Evolutionary conservation across 2,888 invertebrate genomes (phyloP).

Genomic region (Eupithecia vulgata): DNA sequence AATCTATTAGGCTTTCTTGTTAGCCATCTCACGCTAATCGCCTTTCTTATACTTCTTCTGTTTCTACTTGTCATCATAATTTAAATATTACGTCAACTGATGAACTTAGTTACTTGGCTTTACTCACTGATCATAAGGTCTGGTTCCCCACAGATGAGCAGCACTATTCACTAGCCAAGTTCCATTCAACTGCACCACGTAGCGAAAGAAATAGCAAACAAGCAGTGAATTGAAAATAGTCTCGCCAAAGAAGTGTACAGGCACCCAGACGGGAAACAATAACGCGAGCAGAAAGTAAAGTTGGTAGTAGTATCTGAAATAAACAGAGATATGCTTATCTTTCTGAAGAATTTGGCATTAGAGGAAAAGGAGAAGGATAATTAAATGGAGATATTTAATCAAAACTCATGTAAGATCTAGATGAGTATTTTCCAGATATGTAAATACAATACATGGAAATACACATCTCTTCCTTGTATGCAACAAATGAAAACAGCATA

Average conservation of each 20-base stretch:
- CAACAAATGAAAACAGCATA: background rate
- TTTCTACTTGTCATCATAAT: too few species aligned
- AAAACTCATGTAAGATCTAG: background rate
- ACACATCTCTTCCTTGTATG: too few species aligned
- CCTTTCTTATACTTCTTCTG: too few species aligned
- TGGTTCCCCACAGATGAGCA: slow-evolving; percentile 91
- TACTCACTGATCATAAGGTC: slow-evolving; percentile 89
- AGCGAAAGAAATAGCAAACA: slow-evolving; percentile 85
- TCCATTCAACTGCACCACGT: slow-evolving; percentile 85
- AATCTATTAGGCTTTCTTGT: too few species aligned
- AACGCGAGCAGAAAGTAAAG: slow-evolving; percentile 85
- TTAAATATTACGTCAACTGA: background rate
- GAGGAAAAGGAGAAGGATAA: background rate
- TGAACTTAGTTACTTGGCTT: background rate
- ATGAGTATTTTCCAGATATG: too few species aligned
- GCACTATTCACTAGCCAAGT: slow-evolving; percentile 94
- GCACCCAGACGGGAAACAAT: slow-evolving; percentile 85
- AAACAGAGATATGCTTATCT: background rate
- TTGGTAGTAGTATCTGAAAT: slow-evolving; percentile 86
- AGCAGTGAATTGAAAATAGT: slow-evolving; percentile 84
- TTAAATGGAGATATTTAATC: background rate
- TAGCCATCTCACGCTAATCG: too few species aligned
- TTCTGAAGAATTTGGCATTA: background rate
- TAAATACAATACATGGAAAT: too few species aligned
- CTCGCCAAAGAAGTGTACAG: slow-evolving; percentile 89